Evolutionary conservation across 2,113 vertebrate species (phyloP), one percentile per base, ranked within the genome.

Genomic region (Indri indri): DNA sequence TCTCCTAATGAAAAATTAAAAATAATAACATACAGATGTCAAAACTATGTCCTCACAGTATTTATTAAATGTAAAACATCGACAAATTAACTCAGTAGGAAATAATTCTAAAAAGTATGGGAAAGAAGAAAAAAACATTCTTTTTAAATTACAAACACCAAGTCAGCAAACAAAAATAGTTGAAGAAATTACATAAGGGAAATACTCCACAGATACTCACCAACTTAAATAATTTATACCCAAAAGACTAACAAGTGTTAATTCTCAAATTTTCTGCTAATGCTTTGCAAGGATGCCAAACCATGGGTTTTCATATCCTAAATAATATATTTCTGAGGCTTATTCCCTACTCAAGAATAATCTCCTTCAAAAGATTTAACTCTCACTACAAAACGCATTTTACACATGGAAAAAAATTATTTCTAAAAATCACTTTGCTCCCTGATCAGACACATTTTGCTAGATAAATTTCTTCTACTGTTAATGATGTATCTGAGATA

Each of bases 261-360:
- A 77, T 90, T 94, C 59, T 90, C 61, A 94, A 94, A 83, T 90
- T 79, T 90, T 87, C 45, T 95, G 52, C 80, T 65, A 70, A 70
- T 40, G 50, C 45, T 34, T 90, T 50, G 42, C 61, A 74, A 65
- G 34, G 23, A 95, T 66, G 30, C 34, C 73, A 95, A 91, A 65
- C 61, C 54, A 42, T 18, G 61, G 13, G 32, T 95, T 96, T 95
- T 94, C 80, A 97, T 45, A 66, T 76, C 17, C 70, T 66, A 88
- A 92, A 61, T 65, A 82, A 80, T 47, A 8, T 86, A 94, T 80
- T 30, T 63, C 37, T 77, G 42, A 79, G 85, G 54, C 11, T 73
- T 40, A 66, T 61, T 25, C 34, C 34, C 54, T 65, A 86, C 77
- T 8, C 7, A 84, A 93, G 8, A 89, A 87, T n/a, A 82, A 91